Evolutionary conservation across 2,113 vertebrate species (phyloP), one percentile per base, ranked within the genome.

Genomic region (Melanostigma gelatinosum): DNA sequence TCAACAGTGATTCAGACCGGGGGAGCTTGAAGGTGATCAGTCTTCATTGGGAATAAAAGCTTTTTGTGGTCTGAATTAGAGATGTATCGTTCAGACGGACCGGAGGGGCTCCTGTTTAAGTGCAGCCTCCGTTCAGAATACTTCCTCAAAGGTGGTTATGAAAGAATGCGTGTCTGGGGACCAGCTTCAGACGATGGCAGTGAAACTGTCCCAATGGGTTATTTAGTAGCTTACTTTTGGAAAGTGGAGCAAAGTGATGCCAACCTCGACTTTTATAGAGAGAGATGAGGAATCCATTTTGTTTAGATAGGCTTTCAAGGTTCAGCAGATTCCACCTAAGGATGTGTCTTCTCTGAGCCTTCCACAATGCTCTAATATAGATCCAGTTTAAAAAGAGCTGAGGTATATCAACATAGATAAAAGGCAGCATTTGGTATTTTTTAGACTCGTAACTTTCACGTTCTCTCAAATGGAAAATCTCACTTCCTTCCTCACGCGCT

Each of bases 181-280:
- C 22, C 11, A n/a, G 62, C 36, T 75, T 79, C 61, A 79, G 75
- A 84, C 66, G 16, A 9, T 13, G 69, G 24, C 67, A 48, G 57
- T 27, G 34, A 82, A 86, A 75, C 77, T 60, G 62, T 75, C 87
- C 83, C 84, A 50, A 74, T 88, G 84, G 82, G 85, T 86, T 88
- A 82, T 91, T 92, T 89, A 79, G 72, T 79, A 79, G 83, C 70
- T 86, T 91, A 90, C 88, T 91, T 88, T 79, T 67, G 76, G 86
- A 91, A 89, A 87, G 74, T 82, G 67, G 84, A 84, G 52, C 85
- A 62, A 84, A 76, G 70, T 75, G 69, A 84, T 54, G 77, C 52
- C 83, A 81, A 75, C 62, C 13, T 34, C 18, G 68, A 87, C 50
- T 65, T 79, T 69, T 78, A 80, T n/a, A 34, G 27, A 73, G 29